Evolutionary conservation across 2,113 vertebrate genomes (phyloP).

Genomic region (Abramis brama): DNA sequence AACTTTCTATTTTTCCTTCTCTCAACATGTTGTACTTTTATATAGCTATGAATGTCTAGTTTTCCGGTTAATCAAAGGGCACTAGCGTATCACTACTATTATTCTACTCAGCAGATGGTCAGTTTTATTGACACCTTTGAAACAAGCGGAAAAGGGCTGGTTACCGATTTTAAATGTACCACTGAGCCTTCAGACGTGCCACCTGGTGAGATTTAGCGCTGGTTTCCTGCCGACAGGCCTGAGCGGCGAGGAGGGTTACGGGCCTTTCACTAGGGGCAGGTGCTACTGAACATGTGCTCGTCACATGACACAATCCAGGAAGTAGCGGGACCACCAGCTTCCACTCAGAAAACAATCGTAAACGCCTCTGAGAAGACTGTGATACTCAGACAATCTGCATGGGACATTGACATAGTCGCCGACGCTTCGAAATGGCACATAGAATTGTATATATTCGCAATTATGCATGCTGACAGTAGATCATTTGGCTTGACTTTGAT

Average conservation of each 20-base stretch:
- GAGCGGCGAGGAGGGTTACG: conserved; percentile 21
- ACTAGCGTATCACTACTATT: conserved; percentile 42
- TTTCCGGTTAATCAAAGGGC: conserved; percentile 47
- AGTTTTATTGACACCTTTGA: conserved; percentile 49
- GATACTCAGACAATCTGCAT: conserved; percentile 56
- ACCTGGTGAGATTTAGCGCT: conserved; percentile 50
- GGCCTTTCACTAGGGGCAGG: conserved; percentile 64
- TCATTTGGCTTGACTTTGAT: conserved; percentile 52
- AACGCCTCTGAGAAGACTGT: conserved; percentile 49
- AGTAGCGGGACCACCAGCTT: conserved; percentile 56
- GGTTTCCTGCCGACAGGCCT: conserved; percentile 47
- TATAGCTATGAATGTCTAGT: conserved; percentile 52
- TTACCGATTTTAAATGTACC: conserved; percentile 56
- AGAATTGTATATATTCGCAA: conserved; percentile 56
- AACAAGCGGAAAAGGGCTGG: conserved; percentile 58
- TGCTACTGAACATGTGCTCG: conserved; percentile 63
- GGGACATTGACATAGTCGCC: conserved; percentile 49
- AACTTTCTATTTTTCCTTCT: conserved; percentile 52
- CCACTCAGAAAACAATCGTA: conserved; percentile 42
- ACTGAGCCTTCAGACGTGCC: conserved; percentile 51
- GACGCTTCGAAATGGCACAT: conserved; percentile 52
- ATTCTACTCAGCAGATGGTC: conserved; percentile 48
- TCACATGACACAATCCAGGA: conserved; percentile 48
- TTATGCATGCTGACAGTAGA: conserved; percentile 52
- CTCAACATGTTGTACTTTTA: conserved; percentile 49